Conservation (phyloP, 2,797 vertebrate genomes). For the Typhlichthys subterraneus region DNA sequence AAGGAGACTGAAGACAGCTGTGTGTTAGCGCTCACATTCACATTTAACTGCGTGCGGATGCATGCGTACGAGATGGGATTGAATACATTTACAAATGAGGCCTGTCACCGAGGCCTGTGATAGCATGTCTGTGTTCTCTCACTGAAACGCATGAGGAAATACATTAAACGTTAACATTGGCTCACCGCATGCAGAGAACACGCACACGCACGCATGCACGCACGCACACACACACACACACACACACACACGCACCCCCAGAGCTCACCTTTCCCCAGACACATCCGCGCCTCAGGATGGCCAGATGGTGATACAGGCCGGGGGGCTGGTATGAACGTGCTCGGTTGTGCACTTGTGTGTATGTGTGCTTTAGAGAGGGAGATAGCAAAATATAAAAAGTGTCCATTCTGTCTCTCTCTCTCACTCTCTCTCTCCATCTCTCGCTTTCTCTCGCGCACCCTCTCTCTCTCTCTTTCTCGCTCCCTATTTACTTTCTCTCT, state of each 20-base stretch:
- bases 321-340: slow-evolving; percentile 58
- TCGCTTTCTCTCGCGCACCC: too few relatives aligned
- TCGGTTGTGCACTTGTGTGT: slow-evolving; percentile 49
- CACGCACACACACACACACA: slow-evolving; percentile 5
- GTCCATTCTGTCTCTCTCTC: neutral
- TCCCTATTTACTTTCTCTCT: too few relatives aligned
- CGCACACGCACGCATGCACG: slow-evolving; percentile 20
- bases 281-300: slow-evolving; percentile 68
- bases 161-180: neutral
- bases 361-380: too few relatives aligned
- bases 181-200: neutral
- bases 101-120: too few relatives aligned
- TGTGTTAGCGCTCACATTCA: slow-evolving; percentile 30
- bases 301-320: slow-evolving; percentile 77
- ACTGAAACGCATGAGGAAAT: neutral
- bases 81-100: too few relatives aligned
- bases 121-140: neutral
- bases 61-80: too few relatives aligned
- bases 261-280: slow-evolving; percentile 71
- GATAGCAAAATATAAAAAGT: too few relatives aligned
- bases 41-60: too few relatives aligned
- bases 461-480: too few relatives aligned
- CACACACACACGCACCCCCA: slow-evolving; percentile 25
- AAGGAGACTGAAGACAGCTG: slow-evolving; percentile 56
- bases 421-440: neutral